Percentiles rank a stretch among this genome's conserved stretches.
Evolutionary conservation across 1,140 invertebrate genomes (phyloP).

Genomic region (Ostrea denselamellosa): DNA sequence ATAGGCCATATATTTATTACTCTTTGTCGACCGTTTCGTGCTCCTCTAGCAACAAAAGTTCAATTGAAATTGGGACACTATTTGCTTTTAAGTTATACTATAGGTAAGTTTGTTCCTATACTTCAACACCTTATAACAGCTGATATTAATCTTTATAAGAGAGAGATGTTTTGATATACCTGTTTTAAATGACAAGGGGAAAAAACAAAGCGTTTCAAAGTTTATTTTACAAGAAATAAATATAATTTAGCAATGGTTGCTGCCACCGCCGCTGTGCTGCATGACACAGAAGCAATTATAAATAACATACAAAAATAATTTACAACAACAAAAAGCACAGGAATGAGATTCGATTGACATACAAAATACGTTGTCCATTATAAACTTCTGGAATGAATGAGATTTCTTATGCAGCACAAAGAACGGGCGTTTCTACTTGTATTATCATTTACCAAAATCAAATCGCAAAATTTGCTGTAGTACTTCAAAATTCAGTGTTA

Average conservation of each 20-base stretch:
- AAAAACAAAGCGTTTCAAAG: slow-evolving; percentile 1
- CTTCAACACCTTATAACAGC: no score
- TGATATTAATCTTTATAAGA: no score
- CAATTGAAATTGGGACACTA: no score
- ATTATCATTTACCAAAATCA: no score
- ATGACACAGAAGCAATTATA: slow-evolving; percentile 4
- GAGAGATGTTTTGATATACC: no score
- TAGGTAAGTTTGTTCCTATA: no score
- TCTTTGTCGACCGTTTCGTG: no score
- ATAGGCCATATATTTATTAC: no score
- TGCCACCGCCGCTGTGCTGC: not conserved
- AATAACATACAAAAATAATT: slow-evolving; percentile 37
- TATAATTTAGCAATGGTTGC: not conserved
- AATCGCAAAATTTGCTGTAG: no score
- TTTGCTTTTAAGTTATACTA: no score
- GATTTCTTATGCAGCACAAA: not conserved
- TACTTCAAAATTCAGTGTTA: no score
- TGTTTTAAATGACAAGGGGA: not conserved
- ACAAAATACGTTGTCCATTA: not conserved
- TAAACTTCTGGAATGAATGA: not conserved
- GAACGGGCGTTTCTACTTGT: not conserved
- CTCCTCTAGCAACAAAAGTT: no score
- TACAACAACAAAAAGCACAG: slow-evolving; percentile 38
- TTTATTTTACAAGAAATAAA: slow-evolving; percentile 40
- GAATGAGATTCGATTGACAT: slow-evolving; percentile 2